A percentile compares a stretch with the other conserved stretches of the same genome.
Conservation (phyloP, 1,140 invertebrate species). For the Solenopsis fugax region DNA sequence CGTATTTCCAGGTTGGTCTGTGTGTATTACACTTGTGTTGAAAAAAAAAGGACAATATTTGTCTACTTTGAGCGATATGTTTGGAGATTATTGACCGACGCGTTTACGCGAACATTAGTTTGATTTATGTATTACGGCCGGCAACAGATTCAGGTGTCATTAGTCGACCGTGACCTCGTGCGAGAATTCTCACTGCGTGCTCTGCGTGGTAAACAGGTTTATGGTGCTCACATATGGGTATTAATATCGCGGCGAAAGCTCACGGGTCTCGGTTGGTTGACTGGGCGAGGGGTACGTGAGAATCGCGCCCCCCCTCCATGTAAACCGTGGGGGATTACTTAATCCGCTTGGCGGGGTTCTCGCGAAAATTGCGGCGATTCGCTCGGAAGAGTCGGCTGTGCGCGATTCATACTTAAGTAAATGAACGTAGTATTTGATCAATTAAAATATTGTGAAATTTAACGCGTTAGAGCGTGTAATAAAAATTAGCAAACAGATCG, state of each 20-base stretch:
- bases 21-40: background rate
- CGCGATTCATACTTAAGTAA: background rate
- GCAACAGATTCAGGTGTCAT: slow-evolving; percentile 55
- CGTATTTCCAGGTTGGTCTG: background rate
- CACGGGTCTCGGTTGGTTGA: slow-evolving; percentile 79
- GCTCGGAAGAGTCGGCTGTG: background rate
- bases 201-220: slow-evolving; percentile 71
- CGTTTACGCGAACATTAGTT: slow-evolving; percentile 73
- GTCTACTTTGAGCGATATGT: background rate
- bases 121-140: slow-evolving; percentile 78
- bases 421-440: background rate
- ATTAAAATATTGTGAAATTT: background rate
- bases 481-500: background rate
- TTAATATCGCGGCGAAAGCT: slow-evolving; percentile 78
- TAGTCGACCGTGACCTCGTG: slow-evolving; percentile 74
- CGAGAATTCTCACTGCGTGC: slow-evolving; percentile 80
- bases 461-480: background rate
- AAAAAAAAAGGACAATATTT: slow-evolving; percentile 14
- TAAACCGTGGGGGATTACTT: slow-evolving; percentile 50
- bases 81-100: slow-evolving; percentile 38
- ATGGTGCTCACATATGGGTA: slow-evolving; percentile 69
- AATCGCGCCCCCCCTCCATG: slow-evolving; percentile 44
- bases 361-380: slow-evolving; percentile 29
- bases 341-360: slow-evolving; percentile 33
- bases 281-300: slow-evolving; percentile 71